Evolutionary conservation across 2,888 invertebrate species (phyloP).

Genomic region (Chironomus tentans): DNA sequence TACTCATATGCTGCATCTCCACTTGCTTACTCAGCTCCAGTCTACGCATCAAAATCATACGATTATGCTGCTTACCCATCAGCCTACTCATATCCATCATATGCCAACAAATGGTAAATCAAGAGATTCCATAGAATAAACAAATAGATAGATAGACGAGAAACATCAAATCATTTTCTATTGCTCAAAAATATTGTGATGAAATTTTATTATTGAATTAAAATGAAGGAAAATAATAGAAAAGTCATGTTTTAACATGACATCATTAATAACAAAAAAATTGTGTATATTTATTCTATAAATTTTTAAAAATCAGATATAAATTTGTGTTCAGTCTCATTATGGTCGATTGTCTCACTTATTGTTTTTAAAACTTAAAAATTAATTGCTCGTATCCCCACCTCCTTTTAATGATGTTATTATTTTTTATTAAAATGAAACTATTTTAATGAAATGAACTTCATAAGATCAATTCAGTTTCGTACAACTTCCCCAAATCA

Average conservation of each 20-base stretch:
- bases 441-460: no score
- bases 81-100: slow-evolving; percentile 5
- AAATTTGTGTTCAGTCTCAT: no score
- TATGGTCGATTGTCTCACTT: no score
- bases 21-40: background rate
- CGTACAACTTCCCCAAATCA: no score
- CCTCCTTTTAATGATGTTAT: no score
- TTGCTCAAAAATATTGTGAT: slow-evolving; percentile 24
- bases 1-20: background rate
- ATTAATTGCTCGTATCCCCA: no score
- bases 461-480: no score
- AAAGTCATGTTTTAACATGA: background rate
- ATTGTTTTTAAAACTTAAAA: no score
- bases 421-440: no score
- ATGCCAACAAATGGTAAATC: slow-evolving; percentile 6
- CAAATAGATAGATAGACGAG: background rate
- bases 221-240: background rate
- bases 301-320: no score
- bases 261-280: background rate
- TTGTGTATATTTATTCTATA: background rate
- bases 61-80: background rate
- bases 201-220: slow-evolving; percentile 11
- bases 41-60: no score
- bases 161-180: background rate
- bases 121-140: no score